A percentile compares a stretch with the other conserved stretches of the same genome.
Conservation (phyloP, 1,140 invertebrate species). For the Heterodera schachtii region DNA sequence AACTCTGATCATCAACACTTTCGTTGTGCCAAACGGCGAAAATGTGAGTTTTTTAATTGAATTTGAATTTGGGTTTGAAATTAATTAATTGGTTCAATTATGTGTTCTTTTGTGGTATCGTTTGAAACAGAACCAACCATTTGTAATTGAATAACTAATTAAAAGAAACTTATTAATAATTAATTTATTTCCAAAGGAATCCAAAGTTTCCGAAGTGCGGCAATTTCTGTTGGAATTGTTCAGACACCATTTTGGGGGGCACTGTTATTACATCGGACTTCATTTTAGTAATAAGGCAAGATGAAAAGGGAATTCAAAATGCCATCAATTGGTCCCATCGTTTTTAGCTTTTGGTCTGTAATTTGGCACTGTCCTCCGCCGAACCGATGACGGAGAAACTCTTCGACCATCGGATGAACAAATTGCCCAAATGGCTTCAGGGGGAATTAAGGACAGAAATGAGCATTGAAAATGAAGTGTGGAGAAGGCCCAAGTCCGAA, state of each 20-base stretch:
- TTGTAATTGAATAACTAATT: no score
- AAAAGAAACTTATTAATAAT: no score
- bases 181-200: not conserved
- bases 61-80: not conserved
- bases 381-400: not conserved
- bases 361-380: not conserved
- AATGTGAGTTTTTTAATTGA: not conserved
- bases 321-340: no score
- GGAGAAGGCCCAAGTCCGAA: not conserved
- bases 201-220: not conserved
- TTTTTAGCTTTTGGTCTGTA: not conserved
- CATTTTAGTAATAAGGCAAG: conserved; percentile 10
- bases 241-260: conserved; percentile 15
- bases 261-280: conserved; percentile 16
- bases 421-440: not conserved
- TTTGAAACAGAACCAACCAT: no score
- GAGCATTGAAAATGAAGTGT: not conserved
- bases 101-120: no score
- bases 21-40: not conserved
- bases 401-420: not conserved
- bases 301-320: not conserved
- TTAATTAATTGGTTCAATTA: not conserved
- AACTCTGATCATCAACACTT: conserved; percentile 25
- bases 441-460: not conserved
- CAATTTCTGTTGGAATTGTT: conserved; percentile 28